Base-by-base conservation (phyloP, 2,113 vertebrate species). In the Oryctolagus cuniculus region DNA sequence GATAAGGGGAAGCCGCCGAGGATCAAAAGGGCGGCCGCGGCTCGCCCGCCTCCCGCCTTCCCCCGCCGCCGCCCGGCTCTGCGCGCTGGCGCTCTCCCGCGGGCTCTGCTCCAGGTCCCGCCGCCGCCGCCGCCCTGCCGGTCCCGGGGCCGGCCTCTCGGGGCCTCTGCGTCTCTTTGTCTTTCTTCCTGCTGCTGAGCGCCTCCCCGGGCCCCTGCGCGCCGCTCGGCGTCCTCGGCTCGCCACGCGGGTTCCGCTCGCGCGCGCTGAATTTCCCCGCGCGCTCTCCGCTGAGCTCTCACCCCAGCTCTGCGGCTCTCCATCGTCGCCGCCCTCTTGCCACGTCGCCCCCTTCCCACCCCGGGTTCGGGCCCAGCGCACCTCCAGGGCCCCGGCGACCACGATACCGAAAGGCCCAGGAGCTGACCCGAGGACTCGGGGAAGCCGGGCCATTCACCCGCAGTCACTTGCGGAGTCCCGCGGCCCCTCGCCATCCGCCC, bases 1-100 rank as follows among this genome's bases (percentile, higher is more conserved):
- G 98, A 99, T 98, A 99, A 99, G 98, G 98, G 85, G 98, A 97
- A 98, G 98, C 98, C 96, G 96, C 97, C 74, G 97, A 97, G 98
- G 99, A 99, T 99, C 99, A 99, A 99, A 99, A 99, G 98, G 97
- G 96, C 94, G 67, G 49, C 93, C 9, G 85, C 34, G n/a, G 90
- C 64, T 10, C 85, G 74, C 80, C 95, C 44, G 66, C 88, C 92
- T 91, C 94, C 95, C 72, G 78, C 88, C 36, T 55, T 21, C 29
- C 55, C 79, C 75, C 15, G 55, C 77, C 73, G 87, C 85, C 66
- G 73, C 74, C 77, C n/a, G 83, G 81, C 96, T 79, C 5, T 24
- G 74, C 85, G 77, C 67, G 51, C 79, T 79, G 55, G 75, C 70
- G 55, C 75, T 25, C 70, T 80, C 75, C 91, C 4, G 93, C 80